Evolutionary conservation across 2,113 vertebrate genomes (phyloP).

Genomic region (Speoplatyrhinus poulsoni): DNA sequence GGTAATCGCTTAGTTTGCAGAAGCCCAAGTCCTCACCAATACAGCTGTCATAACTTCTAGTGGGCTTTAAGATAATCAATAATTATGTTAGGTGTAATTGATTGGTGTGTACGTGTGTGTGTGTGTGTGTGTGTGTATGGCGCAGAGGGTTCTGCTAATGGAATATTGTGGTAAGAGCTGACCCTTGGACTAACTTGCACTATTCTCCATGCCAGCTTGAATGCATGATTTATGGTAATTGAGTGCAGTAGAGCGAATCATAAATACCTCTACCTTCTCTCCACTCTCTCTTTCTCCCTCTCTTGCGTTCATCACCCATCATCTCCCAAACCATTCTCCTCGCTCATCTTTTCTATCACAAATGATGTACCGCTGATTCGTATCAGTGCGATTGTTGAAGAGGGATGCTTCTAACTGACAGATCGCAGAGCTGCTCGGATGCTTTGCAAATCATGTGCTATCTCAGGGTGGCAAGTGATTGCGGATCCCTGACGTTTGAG

Average conservation of each 20-base stretch:
- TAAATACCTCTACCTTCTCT: constrained; percentile 36
- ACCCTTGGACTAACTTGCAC: constrained; percentile 58
- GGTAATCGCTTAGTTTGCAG: constrained; percentile 9
- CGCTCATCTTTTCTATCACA: constrained; percentile 31
- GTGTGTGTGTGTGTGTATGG: constrained; percentile 20
- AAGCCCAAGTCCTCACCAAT: constrained; percentile 31
- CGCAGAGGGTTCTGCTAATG: constrained; percentile 55
- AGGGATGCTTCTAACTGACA: constrained; percentile 31
- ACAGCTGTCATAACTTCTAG: constrained; percentile 42
- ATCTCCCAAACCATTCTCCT: not conserved
- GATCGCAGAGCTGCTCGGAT: constrained; percentile 39
- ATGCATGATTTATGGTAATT: constrained; percentile 68
- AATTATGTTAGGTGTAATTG: constrained; percentile 61
- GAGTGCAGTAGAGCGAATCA: constrained; percentile 49
- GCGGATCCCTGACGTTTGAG: constrained; percentile 53
- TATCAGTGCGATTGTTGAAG: constrained; percentile 32
- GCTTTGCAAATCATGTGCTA: constrained; percentile 47
- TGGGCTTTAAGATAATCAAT: constrained; percentile 54
- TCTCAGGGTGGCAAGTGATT: constrained; percentile 42
- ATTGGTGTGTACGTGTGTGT: constrained; percentile 29
- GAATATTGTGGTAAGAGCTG: constrained; percentile 49
- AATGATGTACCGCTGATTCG: constrained; percentile 47
- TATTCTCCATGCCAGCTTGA: constrained; percentile 60
- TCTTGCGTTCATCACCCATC: not conserved
- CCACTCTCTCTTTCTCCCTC: not conserved